Conservation (phyloP, 2,113 vertebrate species). For the Ictalurus punctatus region DNA sequence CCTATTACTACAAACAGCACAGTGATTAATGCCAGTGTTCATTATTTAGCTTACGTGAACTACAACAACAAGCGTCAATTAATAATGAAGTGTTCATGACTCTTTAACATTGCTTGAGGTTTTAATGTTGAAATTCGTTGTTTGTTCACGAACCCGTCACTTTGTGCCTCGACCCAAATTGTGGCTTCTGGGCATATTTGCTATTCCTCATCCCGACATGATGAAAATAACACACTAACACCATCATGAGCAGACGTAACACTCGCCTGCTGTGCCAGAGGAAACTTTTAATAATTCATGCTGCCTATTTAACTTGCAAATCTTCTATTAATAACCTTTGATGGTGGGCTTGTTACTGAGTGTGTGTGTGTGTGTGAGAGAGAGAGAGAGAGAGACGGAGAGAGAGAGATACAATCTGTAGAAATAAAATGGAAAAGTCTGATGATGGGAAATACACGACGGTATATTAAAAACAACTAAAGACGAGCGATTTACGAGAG, state of each 20-base stretch:
- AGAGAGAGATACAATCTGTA: not conserved
- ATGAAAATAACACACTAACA: conserved; percentile 23
- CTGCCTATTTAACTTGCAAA: conserved; percentile 45
- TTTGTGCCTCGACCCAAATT: not conserved
- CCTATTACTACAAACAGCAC: not conserved
- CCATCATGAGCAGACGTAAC: conserved; percentile 22
- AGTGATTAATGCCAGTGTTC: not conserved
- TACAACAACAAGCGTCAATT: not conserved
- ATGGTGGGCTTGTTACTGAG: conserved; percentile 19
- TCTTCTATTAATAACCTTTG: conserved; percentile 43
- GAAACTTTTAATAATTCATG: conserved; percentile 40
- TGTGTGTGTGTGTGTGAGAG: not conserved
- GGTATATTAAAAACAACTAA: not conserved
- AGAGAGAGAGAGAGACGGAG: not conserved
- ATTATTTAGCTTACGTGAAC: not conserved
- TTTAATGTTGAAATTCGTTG: not conserved
- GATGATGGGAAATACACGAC: not conserved
- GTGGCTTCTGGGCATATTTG: conserved; percentile 8
- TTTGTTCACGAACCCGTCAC: conserved; percentile 1
- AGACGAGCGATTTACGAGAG: not conserved
- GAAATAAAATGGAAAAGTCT: not conserved
- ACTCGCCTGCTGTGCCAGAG: conserved; percentile 23
- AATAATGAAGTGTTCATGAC: not conserved
- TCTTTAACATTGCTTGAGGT: not conserved
- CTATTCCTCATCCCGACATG: not conserved